Evolutionary conservation across 2,113 vertebrate species (phyloP).

Genomic region (Haemorhous mexicanus): DNA sequence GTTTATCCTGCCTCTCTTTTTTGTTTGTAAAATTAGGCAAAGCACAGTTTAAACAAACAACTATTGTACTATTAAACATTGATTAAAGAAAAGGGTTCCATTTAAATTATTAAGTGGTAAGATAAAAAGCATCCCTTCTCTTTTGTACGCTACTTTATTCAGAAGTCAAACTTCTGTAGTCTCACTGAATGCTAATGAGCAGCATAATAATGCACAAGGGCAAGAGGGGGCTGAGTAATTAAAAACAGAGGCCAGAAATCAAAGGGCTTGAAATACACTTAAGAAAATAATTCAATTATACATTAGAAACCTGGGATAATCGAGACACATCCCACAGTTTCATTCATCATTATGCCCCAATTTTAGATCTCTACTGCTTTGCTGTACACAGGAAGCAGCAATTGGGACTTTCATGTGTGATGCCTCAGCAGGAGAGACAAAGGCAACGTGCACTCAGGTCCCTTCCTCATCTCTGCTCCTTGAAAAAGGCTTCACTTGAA

Average conservation of each 20-base stretch:
- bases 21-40: conserved; percentile 53
- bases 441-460: background rate
- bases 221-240: conserved; percentile 70
- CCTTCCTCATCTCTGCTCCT: background rate
- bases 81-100: conserved; percentile 59
- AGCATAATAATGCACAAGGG: conserved; percentile 67
- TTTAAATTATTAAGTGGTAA: conserved; percentile 67
- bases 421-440: conserved; percentile 9
- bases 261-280: conserved; percentile 68
- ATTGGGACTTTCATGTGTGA: background rate
- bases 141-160: conserved; percentile 66
- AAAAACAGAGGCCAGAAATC: conserved; percentile 71
- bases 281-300: conserved; percentile 71
- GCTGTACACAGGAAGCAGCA: background rate
- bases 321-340: conserved; percentile 36
- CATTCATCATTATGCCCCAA: conserved; percentile 19
- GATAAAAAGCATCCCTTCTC: conserved; percentile 65
- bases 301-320: conserved; percentile 59
- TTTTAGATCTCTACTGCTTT: conserved; percentile 16
- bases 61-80: conserved; percentile 60
- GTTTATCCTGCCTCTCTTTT: conserved; percentile 45
- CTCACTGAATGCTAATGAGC: conserved; percentile 68
- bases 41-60: conserved; percentile 51
- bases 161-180: conserved; percentile 69
- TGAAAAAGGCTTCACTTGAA: background rate